Percentiles rank a stretch among this genome's conserved stretches.
Evolutionary conservation across 2,888 invertebrate genomes (phyloP).

Genomic region (Ischnura elegans): DNA sequence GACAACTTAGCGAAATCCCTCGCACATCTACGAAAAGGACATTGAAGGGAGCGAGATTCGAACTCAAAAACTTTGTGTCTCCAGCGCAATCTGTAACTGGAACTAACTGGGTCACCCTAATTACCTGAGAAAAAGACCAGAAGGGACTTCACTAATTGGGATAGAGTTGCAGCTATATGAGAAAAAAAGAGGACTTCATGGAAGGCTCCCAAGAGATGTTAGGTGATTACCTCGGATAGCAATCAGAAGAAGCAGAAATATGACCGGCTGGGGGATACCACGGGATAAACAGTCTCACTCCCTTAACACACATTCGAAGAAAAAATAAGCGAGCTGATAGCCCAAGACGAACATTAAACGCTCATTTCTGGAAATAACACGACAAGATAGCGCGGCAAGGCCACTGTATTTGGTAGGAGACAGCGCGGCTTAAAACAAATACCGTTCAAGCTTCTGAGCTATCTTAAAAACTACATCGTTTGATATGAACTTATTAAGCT

Average conservation of each 20-base stretch:
- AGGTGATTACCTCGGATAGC: not conserved
- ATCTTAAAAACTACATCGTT: too few relatives aligned
- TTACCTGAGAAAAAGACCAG: not conserved
- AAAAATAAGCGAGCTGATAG: not conserved
- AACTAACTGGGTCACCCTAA: not conserved
- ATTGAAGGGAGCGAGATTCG: not conserved
- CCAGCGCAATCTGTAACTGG: not conserved
- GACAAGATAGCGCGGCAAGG: too few relatives aligned
- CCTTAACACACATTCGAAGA: not conserved
- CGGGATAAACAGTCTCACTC: not conserved
- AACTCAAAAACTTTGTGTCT: not conserved
- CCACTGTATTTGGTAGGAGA: too few relatives aligned
- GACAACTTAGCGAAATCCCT: too few relatives aligned
- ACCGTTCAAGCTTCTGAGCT: too few relatives aligned
- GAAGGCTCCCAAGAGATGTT: not conserved
- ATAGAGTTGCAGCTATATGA: not conserved
- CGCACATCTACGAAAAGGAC: too few relatives aligned
- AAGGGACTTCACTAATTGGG: not conserved
- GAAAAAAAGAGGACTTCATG: not conserved
- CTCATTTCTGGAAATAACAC: too few relatives aligned
- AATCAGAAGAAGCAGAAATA: not conserved
- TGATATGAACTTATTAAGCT: too few relatives aligned
- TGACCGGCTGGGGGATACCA: not conserved
- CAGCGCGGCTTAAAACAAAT: too few relatives aligned
- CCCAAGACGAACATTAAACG: too few relatives aligned